A percentile compares a stretch with the other conserved stretches of the same genome.
Evolutionary conservation across 2,113 vertebrate species (phyloP).

Genomic region (Noturus placidus): DNA sequence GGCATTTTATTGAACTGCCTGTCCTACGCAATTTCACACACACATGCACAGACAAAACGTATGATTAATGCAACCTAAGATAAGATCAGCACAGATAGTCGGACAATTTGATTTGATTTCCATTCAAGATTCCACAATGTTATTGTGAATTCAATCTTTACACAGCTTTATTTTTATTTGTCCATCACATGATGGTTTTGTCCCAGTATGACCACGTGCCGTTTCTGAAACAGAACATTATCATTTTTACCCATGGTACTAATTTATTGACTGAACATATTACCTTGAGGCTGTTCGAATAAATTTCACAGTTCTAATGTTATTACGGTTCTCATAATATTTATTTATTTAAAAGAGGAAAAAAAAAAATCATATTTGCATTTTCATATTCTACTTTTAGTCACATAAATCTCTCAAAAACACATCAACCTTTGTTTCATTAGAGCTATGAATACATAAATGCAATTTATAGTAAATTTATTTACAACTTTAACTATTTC

Average conservation of each 20-base stretch:
- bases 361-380: not conserved
- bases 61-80: not conserved
- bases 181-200: not conserved
- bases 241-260: not conserved
- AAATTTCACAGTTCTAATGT: not conserved
- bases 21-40: slow-evolving; percentile 8
- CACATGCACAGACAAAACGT: not conserved
- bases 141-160: not conserved
- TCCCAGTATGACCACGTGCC: not conserved
- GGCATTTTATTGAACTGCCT: slow-evolving; percentile 42
- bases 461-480: not conserved
- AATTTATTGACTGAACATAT: not conserved
- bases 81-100: not conserved
- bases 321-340: not conserved
- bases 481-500: not conserved
- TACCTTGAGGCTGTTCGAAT: not conserved
- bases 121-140: not conserved
- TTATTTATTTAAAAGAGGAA: not conserved
- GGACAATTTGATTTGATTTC: not conserved
- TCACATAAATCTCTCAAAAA: not conserved
- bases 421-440: not conserved
- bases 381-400: not conserved
- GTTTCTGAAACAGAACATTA: not conserved
- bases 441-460: not conserved
- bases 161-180: not conserved